Base-by-base conservation (phyloP, 2,888 invertebrate species). In the Idaea aversata region DNA sequence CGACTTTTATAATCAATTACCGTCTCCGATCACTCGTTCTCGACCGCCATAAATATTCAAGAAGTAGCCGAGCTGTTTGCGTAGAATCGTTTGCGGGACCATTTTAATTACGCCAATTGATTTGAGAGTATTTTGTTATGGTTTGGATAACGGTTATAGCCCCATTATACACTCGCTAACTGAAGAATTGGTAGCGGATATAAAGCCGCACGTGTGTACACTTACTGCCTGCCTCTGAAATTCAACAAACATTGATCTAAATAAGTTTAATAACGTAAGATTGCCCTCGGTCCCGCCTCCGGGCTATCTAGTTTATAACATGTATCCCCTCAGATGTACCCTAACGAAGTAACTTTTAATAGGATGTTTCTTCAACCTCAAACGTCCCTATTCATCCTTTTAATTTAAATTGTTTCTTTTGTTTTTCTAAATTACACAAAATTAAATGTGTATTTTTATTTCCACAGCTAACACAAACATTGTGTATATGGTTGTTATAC, bases 1-100 rank as follows among this genome's bases (percentile, higher is more conserved):
- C 76, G 89, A 90, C 88, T 88, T 90, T 90, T 88, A 90, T 84
- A 88, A 88, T 88, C 89, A 88, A 90, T 90, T 89, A 88, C 85
- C 75, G 81, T 83, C 83, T 74, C 79, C 83, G 81, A 89, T 87
- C 85, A 87, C 81, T 86, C 85, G 82, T 76, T 82, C 76, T 76
- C 73, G 77, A 77, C 78, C 72, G 75, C 83, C 81, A 84, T 88
- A 88, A 88, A 88, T 87, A 87, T 86, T 84, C 84, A 80, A 83
- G 78, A 78, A 83, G 80, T 82, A 80, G 81, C 80, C 75, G 80
- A 81, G 77, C 78, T 84, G 82, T 86, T 84, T 84, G 83, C 78
- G 76, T 79, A 76, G 74, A 81, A 79, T 81, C 83, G 80, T 82
- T 84, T 79, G 83, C 78, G 81, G 82, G 72, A 69, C 77, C 78